Evolutionary conservation across 2,113 vertebrate genomes (phyloP).

Genomic region (Chlamydotis undulata): DNA sequence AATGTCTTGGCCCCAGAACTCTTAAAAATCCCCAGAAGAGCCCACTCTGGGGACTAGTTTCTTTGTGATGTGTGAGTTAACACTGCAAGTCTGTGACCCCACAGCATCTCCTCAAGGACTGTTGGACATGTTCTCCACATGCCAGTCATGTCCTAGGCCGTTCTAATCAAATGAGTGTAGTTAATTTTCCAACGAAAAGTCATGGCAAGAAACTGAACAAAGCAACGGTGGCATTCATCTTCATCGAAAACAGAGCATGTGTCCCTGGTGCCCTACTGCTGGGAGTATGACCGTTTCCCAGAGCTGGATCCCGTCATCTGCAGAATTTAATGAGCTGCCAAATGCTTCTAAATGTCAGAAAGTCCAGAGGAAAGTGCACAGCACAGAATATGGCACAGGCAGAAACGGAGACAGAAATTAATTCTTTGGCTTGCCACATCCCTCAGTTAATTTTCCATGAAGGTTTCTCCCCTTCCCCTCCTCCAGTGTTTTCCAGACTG

Average conservation of each 20-base stretch:
- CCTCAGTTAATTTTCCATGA: slow-evolving; percentile 38
- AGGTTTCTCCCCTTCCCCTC: background rate
- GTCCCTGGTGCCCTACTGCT: background rate
- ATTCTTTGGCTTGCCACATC: background rate
- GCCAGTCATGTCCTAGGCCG: background rate
- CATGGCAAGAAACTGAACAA: background rate
- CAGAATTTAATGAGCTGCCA: slow-evolving; percentile 42
- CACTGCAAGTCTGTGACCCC: background rate
- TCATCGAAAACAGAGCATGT: background rate
- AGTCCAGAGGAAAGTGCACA: background rate
- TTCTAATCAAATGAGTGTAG: background rate
- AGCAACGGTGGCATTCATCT: background rate
- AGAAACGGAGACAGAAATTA: background rate
- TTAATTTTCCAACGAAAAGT: background rate
- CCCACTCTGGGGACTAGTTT: background rate
- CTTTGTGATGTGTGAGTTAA: background rate
- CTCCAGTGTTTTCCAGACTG: background rate
- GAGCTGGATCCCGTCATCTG: background rate
- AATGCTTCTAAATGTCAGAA: background rate
- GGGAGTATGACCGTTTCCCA: background rate
- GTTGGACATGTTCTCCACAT: background rate
- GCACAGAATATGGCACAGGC: background rate
- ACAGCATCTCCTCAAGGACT: background rate
- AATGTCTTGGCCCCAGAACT: background rate
- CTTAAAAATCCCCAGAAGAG: background rate